Evolutionary conservation across 2,888 invertebrate species (phyloP).

Genomic region (Lasioglossum lativentre): DNA sequence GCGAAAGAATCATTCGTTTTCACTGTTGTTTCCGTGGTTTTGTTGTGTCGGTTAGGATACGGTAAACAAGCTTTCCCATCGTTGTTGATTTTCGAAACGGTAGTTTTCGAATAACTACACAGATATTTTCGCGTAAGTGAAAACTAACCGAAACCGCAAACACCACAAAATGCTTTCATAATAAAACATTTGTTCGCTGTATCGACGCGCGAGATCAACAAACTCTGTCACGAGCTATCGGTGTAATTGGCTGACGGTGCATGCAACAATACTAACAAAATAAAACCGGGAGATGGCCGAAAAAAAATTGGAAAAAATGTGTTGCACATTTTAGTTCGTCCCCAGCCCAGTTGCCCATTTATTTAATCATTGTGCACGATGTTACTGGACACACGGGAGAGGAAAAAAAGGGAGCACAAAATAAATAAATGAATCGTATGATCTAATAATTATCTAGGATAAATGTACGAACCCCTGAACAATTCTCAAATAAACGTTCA

Average conservation of each 20-base stretch:
- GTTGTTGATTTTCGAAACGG: not conserved
- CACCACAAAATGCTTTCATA: not conserved
- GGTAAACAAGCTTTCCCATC: not conserved
- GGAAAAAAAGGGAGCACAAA: not conserved
- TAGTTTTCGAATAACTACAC: not conserved
- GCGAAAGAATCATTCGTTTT: not conserved
- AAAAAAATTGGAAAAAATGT: not conserved
- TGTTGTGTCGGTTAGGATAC: not conserved
- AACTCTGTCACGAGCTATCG: not conserved
- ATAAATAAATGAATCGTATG: not conserved
- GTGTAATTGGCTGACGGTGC: not conserved
- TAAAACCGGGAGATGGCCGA: not conserved
- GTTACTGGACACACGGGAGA: not conserved
- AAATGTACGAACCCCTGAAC: too few species aligned
- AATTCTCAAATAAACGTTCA: too few species aligned
- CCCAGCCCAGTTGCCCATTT: not conserved
- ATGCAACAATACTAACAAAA: not conserved
- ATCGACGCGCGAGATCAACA: not conserved
- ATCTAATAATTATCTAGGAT: too few species aligned
- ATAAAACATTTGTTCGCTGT: not conserved
- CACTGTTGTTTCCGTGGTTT: not conserved
- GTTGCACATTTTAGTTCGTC: not conserved
- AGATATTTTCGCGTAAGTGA: not conserved
- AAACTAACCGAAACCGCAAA: not conserved
- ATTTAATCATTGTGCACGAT: not conserved